These are phyloP conservation scores for Microctonus brassicae DNA, from an alignment of 2,888 invertebrate genomes.

Conservation along the genomic window DNA sequence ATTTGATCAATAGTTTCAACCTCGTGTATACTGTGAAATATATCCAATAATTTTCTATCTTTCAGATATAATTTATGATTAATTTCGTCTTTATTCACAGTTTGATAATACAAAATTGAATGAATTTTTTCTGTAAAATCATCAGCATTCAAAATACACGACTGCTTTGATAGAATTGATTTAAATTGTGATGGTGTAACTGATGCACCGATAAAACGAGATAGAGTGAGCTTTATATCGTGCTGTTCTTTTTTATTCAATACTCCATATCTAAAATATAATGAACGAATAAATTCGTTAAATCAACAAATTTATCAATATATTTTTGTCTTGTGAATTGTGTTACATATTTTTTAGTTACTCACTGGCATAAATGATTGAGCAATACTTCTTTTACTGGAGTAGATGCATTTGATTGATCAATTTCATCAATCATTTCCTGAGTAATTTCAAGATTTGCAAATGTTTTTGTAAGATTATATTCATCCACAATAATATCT, in stretches of 20 bases:
- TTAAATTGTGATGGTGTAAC: constrained; percentile 56
- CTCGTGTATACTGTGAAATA: constrained; percentile 71
- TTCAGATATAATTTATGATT: constrained; percentile 70
- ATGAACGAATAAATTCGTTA: constrained; percentile 14
- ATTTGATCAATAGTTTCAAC: constrained; percentile 64
- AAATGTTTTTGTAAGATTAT: constrained; percentile 71
- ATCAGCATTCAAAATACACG: constrained; percentile 68
- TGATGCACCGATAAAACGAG: constrained; percentile 74
- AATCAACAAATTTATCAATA: neutral
- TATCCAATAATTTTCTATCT: constrained; percentile 47
- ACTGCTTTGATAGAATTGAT: constrained; percentile 48
- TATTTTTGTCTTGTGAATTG: neutral
- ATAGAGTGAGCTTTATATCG: constrained; percentile 73
- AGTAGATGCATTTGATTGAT: constrained; percentile 70
- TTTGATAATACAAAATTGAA: constrained; percentile 53
- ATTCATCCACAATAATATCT: constrained; percentile 32
- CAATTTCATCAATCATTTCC: constrained; percentile 74
- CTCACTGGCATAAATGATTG: constrained; percentile 71
- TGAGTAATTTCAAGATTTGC: constrained; percentile 73
- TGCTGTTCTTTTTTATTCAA: constrained; percentile 74
- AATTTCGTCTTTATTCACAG: constrained; percentile 69
- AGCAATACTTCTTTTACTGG: constrained; percentile 74
- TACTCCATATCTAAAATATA: constrained; percentile 73
- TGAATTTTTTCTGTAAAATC: constrained; percentile 70
- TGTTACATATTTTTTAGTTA: constrained; percentile 1